A percentile compares a stretch with the other conserved stretches of the same genome.
These are phyloP conservation scores for Chloroclysta siterata DNA, from an alignment of 2,888 invertebrate species.

Conservation along the genomic window DNA sequence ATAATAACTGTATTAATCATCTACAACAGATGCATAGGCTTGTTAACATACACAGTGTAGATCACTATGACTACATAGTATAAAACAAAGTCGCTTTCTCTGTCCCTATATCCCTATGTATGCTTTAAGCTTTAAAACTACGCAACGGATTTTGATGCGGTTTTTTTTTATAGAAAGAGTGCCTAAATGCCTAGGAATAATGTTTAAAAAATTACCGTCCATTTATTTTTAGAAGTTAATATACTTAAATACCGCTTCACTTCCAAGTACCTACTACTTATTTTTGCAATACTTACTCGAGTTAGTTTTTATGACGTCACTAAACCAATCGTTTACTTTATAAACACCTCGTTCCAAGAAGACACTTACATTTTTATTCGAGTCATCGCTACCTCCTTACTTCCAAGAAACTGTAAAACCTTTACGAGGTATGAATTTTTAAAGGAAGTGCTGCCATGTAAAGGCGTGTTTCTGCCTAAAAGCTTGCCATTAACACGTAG, in stretches of 20 bases:
- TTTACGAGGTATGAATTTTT: constrained; percentile 13
- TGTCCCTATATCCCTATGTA: no score
- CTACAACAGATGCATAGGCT: no score
- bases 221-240: no score
- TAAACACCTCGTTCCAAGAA: constrained; percentile 19
- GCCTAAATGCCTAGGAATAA: no score
- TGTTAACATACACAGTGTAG: no score
- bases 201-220: no score
- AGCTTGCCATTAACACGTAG: not conserved
- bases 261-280: not conserved
- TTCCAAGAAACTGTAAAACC: constrained; percentile 19
- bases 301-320: constrained; percentile 12
- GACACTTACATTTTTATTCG: constrained; percentile 18
- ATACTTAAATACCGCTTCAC: not conserved
- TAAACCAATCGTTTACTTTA: constrained; percentile 4
- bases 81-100: no score
- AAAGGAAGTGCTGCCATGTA: constrained; percentile 1
- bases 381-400: constrained; percentile 13
- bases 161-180: no score
- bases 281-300: not conserved
- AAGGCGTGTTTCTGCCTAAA: not conserved
- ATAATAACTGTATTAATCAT: no score
- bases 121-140: no score
- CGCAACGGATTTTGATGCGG: no score
- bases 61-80: no score